Base-by-base conservation (phyloP, 2,797 vertebrate species). In the Ptychadena robeensis region DNA sequence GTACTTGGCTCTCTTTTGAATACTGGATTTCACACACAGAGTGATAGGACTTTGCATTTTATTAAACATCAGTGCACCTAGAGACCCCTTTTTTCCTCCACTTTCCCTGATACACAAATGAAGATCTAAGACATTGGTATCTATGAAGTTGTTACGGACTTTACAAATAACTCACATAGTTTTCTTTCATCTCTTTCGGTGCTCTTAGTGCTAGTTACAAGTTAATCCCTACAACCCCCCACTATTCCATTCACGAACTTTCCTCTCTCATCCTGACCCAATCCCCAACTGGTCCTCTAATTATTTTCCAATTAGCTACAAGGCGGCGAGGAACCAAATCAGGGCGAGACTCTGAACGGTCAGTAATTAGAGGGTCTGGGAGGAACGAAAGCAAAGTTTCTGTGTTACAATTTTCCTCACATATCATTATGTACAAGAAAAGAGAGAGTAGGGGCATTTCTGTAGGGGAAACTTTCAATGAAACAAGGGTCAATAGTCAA, bases 121-220 rank as follows among this genome's bases (percentile, higher is more conserved):
- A 53, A 53, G 18, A 7, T 53, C 44, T n/a, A 53, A 53, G 44
- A 53, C 7, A 7, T 53, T 53, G 44, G 44, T 53, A 53, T 53
- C 44, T 22, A 53, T 53, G 44, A 53, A 61, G 59, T 28, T 25
- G 27, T 27, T 28, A 61, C 28, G 59, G 59, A 10, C 22, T 65
- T 48, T 77, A 66, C 12, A 28, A 32, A 77, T 32, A 77, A 48
- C 74, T 66, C 31, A 44, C 63, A 76, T 65, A 31, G 57, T 38
- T 37, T 63, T 63, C 34, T 34, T 25, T 35, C 25, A 73, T 73
- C 72, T 74, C 35, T 32, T 68, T 53, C 64, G 68, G 64, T 78
- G 61, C 28, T 30, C 10, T 31, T 65, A 44, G 37, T 44, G 63
- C 75, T 78, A 68, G 64, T 78, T 68, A 78, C 75, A 34, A 32